A percentile compares a stretch with the other conserved stretches of the same genome.
Conservation (phyloP, 2,113 vertebrate genomes). For the Octodon degus region DNA sequence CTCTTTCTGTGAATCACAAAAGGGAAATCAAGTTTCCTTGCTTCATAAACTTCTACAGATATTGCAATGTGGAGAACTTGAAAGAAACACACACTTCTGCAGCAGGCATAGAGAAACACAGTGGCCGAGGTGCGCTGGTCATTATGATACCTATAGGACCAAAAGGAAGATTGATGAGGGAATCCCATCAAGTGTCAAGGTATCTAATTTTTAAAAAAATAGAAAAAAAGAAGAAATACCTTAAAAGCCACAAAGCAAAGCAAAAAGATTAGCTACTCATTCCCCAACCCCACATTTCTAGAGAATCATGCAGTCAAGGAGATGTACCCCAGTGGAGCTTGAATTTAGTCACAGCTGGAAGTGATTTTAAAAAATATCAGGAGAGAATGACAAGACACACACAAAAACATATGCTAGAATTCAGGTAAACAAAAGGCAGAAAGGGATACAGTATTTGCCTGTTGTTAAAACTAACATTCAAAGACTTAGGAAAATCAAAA, state of each 20-base stretch:
- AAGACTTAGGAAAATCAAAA: conserved; percentile 24
- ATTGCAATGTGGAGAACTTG: neutral
- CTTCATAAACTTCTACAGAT: neutral
- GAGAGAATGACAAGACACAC: neutral
- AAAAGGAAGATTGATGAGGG: neutral
- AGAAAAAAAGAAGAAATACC: conserved; percentile 45
- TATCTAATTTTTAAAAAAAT: neutral
- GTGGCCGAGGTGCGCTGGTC: neutral
- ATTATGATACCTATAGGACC: neutral
- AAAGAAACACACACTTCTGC: neutral
- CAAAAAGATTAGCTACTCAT: neutral
- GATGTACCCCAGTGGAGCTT: neutral
- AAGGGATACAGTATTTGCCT: neutral
- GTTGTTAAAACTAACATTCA: neutral
- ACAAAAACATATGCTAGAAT: neutral
- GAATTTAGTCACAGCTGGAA: neutral
- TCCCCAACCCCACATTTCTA: neutral
- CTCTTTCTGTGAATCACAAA: neutral
- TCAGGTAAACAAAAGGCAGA: neutral
- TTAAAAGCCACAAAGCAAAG: neutral
- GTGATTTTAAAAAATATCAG: neutral
- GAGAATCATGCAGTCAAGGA: neutral
- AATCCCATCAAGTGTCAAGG: conserved; percentile 19
- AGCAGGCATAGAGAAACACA: neutral
- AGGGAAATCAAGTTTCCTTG: neutral